Base-by-base conservation (phyloP, 2,888 invertebrate species). In the Odontocolon sp. region DNA sequence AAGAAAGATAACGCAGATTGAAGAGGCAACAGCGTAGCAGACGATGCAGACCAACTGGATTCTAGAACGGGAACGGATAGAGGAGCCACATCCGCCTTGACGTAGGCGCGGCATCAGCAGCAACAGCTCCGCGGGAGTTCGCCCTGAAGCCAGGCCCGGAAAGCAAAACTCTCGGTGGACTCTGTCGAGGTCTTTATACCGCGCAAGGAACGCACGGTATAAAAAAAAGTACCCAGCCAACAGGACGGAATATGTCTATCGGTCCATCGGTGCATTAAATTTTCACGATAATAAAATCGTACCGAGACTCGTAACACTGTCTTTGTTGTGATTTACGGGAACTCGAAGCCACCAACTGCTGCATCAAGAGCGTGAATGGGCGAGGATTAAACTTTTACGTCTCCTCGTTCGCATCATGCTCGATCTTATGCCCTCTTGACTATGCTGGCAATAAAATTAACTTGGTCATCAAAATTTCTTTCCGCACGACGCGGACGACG, bases 31-130 rank as follows among this genome's bases (percentile, higher is more conserved):
- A 64, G 69, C 47, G 26, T 18, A 11, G 9, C 40, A 28, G 50
- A 70, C 59, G 66, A 76, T 70, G 76, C 79, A 64, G 77, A 68
- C 81, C 80, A 83, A 85, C 85, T 83, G 82, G 85, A 84, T 85
- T 85, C 82, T 81, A 81, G 84, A 86, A 87, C 86, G 86, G 85
- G 86, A 86, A 87, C 86, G 85, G 81, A 81, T 81, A 81, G 81
- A 81, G 81, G 78, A 81, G 84, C 81, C 82, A 83, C 85, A 87
- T 87, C 86, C 87, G 86, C 87, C 81, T 81, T 71, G 64, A 76
- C 75, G 80, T 78, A 80, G 81, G 81, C 78, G 81, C 81, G 81
- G 81, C 63, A 42, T 26, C 68, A 56, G 18, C 28, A 57, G 63
- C 70, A 16, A 33, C 63, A 26, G 26, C 75, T 72, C 78, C 68